Evolutionary conservation across 2,888 invertebrate species (phyloP).

Genomic region (Bombylius major): DNA sequence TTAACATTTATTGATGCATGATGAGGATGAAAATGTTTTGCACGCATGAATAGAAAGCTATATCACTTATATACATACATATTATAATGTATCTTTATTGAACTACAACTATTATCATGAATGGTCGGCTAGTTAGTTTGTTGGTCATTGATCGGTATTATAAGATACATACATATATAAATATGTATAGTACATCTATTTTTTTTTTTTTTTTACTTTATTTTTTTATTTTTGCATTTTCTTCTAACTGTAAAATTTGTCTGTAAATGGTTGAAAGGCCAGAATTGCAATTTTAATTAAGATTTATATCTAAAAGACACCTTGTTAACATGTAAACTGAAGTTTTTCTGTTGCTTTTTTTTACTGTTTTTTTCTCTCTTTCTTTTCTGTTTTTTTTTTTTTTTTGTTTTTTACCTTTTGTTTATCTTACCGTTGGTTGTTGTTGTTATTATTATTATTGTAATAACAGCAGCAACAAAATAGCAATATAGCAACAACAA

Average conservation of each 20-base stretch:
- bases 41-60: not conserved
- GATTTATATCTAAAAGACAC: slow-evolving; percentile 21
- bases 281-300: slow-evolving; percentile 20
- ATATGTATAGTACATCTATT: no score
- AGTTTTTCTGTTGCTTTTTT: not conserved
- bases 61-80: not conserved
- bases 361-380: not conserved
- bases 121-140: no score
- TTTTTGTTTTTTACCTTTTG: no score
- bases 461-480: no score
- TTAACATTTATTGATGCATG: no score
- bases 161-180: no score
- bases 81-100: not conserved
- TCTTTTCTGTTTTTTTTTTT: no score
- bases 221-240: not conserved
- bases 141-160: no score
- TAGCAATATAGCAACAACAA: no score
- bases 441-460: no score
- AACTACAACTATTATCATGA: not conserved
- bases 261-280: not conserved
- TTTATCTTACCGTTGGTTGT: no score
- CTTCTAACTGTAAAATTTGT: slow-evolving; percentile 11
- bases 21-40: not conserved
- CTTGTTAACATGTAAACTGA: slow-evolving; percentile 19
- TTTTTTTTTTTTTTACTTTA: no score